Conservation (phyloP, 2,797 vertebrate genomes). For the Notamacropus eugenii region DNA sequence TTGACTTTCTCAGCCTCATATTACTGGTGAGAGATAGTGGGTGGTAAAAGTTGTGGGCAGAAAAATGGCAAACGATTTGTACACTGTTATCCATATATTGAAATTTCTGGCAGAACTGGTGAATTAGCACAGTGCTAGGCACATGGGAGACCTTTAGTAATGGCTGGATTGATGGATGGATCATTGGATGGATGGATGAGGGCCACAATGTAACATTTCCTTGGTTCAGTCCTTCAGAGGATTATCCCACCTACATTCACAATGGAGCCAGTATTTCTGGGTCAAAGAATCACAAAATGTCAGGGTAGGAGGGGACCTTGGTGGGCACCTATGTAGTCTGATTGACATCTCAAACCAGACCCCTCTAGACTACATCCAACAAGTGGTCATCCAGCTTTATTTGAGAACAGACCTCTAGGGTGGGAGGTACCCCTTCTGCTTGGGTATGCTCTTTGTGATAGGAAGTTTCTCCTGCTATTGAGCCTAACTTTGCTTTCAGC, state of each 20-base stretch:
- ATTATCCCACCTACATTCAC: background rate
- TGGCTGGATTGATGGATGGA: no score
- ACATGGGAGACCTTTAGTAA: background rate
- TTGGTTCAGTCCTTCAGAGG: background rate
- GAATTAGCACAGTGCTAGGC: no score
- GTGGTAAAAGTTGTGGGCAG: background rate
- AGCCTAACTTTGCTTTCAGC: no score
- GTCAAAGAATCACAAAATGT: background rate
- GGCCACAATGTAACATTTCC: background rate
- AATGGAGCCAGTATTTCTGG: background rate
- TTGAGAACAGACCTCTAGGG: background rate
- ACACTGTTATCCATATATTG: no score
- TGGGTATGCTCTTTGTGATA: background rate
- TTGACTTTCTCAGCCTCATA: background rate
- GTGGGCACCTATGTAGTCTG: background rate
- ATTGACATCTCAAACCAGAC: background rate
- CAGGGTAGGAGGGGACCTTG: no score
- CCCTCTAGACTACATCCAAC: background rate
- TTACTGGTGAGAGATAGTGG: background rate
- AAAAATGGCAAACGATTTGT: background rate
- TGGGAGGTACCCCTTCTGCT: background rate
- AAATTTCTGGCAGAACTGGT: no score
- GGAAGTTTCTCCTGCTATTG: no score
- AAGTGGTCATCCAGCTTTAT: background rate
- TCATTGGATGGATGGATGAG: no score